Evolutionary conservation across 2,797 vertebrate genomes (phyloP), one percentile per base, ranked within the genome.

Genomic region (Sebastes trivittatus): DNA sequence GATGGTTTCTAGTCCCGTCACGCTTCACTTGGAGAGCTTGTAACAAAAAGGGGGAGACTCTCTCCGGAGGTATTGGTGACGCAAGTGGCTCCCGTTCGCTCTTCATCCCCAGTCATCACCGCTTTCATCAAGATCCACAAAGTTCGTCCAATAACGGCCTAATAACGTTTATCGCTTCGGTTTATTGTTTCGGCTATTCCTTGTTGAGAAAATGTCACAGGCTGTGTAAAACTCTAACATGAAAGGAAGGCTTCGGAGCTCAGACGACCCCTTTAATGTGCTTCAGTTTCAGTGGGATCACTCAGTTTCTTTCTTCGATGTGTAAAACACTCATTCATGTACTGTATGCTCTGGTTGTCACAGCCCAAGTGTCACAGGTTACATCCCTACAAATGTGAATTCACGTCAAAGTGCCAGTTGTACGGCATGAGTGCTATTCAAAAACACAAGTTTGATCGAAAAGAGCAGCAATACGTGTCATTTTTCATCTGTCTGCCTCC

Each of bases 21-120:
- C 78, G 88, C 93, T 93, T 82, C 88, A 65, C 81, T 89, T 20
- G 72, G 7, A 38, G 86, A 81, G 93, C 94, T 95, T 93, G 93
- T 93, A 93, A 95, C 93, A 90, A 87, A 85, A 65, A 87, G 23
- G 16, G 9, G 82, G 2, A 56, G 54, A 2, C 58, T 86, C 82
- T 86, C 90, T 89, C 83, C 16, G 49, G 84, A 92, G 85, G 84
- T 80, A 49, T 52, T 8, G 78, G 64, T 93, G 93, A 95, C 71
- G 82, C 91, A 88, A 85, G 78, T 42, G 42, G 79, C 82, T 87
- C 82, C 78, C 30, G 75, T 84, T 86, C 60, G 11, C 77, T 85
- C 87, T 65, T 85, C 77, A 30, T 76, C 79, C 56, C 42, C 27
- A 34, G 72, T 64, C 78, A 32, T 85, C 76, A 8, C 18, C 5